Evolutionary conservation across 2,797 vertebrate species (phyloP).

Genomic region (Lacerta agilis): DNA sequence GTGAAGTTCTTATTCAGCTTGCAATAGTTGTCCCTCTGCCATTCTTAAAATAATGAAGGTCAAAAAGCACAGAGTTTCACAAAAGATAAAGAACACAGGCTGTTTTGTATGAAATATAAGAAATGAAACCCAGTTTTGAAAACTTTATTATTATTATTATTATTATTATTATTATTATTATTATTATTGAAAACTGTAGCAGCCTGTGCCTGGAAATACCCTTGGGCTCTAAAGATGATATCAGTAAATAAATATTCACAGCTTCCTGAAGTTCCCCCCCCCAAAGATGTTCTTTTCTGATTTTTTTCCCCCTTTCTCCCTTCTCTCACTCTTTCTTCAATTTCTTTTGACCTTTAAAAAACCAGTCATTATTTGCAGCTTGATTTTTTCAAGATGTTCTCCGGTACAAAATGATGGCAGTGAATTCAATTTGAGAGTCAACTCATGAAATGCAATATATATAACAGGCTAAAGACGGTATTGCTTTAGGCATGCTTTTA

Average conservation of each 20-base stretch:
- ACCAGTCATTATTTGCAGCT: constrained; percentile 56
- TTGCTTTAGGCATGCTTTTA: constrained; percentile 35
- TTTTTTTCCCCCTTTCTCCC: too few relatives aligned
- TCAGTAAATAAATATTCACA: constrained; percentile 67
- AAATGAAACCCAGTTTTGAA: too few relatives aligned
- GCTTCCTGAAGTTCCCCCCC: constrained; percentile 54
- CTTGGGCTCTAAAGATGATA: constrained; percentile 67
- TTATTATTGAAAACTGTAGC: too few relatives aligned
- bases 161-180: too few relatives aligned
- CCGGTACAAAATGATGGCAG: constrained; percentile 57
- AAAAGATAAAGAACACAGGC: too few relatives aligned
- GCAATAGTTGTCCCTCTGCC: too few relatives aligned
- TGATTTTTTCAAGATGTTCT: constrained; percentile 68
- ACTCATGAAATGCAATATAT: constrained; percentile 60
- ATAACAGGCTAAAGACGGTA: constrained; percentile 58
- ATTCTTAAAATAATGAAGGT: too few relatives aligned
- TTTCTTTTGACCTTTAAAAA: constrained; percentile 66
- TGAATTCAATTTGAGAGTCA: constrained; percentile 66
- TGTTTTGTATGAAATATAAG: too few relatives aligned
- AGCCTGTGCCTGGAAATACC: constrained; percentile 58
- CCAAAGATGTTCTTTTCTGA: constrained; percentile 45
- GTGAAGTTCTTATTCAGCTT: too few relatives aligned
- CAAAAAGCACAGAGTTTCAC: too few relatives aligned
- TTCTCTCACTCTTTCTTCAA: constrained; percentile 6
- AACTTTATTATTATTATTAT: too few relatives aligned